phyloP scores from a whole-genome alignment of 2,113 vertebrate genomes.

The Ifrita kowaldi region DNA sequence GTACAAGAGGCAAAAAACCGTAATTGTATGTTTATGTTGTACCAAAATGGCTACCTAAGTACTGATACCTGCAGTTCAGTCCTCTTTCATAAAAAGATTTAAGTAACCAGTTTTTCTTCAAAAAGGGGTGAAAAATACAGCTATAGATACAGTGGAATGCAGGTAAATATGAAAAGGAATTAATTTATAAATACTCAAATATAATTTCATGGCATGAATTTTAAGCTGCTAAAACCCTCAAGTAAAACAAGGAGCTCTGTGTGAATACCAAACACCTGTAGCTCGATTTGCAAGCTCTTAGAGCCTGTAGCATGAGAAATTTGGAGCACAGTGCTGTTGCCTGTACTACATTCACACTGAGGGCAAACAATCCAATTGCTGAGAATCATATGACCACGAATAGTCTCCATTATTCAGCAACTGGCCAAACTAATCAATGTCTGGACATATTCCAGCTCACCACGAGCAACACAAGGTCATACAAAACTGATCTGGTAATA shows the following conservation, averaged over 20 bases:
- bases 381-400: constrained; percentile 20
- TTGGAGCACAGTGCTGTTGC: not conserved
- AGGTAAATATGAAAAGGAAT: not conserved
- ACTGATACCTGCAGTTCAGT: not conserved
- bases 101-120: not conserved
- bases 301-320: not conserved
- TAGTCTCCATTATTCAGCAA: constrained; percentile 11
- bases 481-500: not conserved
- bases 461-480: constrained; percentile 36
- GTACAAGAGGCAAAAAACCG: not conserved
- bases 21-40: not conserved
- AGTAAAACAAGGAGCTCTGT: not conserved
- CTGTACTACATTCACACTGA: not conserved
- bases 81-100: not conserved
- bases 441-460: constrained; percentile 30
- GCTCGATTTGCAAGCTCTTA: not conserved
- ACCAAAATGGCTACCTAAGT: not conserved
- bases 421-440: constrained; percentile 44
- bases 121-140: not conserved
- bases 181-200: not conserved
- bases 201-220: not conserved
- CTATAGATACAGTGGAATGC: not conserved
- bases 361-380: constrained; percentile 22
- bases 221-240: not conserved
- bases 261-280: not conserved